Base-by-base conservation (phyloP, 1,140 invertebrate species). In the Euwallacea fornicatus region DNA sequence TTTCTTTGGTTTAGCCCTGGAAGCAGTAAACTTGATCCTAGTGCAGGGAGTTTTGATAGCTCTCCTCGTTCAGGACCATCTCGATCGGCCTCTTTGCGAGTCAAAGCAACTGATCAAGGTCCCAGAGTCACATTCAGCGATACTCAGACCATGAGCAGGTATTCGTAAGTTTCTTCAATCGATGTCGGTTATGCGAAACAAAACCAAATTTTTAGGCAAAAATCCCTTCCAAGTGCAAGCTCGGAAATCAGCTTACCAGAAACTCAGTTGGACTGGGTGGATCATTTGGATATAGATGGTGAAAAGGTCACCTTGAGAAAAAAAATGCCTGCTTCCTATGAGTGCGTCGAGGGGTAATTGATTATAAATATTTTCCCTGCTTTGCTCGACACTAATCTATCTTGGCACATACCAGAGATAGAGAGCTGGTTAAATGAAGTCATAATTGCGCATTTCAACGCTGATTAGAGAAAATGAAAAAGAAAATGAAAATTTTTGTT, bases 31-130 rank as follows among this genome's bases (percentile, higher is more conserved):
- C 62, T 74, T 66, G 83, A 64, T 75, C 84, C 41, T 80, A 83
- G 44, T 79, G 56, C 83, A 71, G 85, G 84, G 7, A 90, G 88
- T 78, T 85, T 88, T 60, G 88, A 90, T 73, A 89, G 87, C 75
- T 90, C 88, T 41, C 89, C 89, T 2, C 82, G 83, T 62, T 89
- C 88, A 63, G 90, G 90, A 47, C 90, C 90, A 9, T 89, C 87
- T 2, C 85, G 91, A 64, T 90, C 90, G 15, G 88, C 90, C n/a
- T 92, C 91, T 0, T 81, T 93, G 7, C 85, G 89, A 69, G 88
- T 88, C 4, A 83, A 83, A 74, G 82, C 75, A 44, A 74, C 77
- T 9, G 78, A 80, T 33, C 78, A 78, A 53, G 86, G 85, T 46
- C 86, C 86, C 53, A 82, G 86, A 76, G 87, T 89, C 10, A 88